Percentiles rank a stretch among this genome's conserved stretches.
Conservation (phyloP, 2,797 vertebrate genomes). For the Falco naumanni region DNA sequence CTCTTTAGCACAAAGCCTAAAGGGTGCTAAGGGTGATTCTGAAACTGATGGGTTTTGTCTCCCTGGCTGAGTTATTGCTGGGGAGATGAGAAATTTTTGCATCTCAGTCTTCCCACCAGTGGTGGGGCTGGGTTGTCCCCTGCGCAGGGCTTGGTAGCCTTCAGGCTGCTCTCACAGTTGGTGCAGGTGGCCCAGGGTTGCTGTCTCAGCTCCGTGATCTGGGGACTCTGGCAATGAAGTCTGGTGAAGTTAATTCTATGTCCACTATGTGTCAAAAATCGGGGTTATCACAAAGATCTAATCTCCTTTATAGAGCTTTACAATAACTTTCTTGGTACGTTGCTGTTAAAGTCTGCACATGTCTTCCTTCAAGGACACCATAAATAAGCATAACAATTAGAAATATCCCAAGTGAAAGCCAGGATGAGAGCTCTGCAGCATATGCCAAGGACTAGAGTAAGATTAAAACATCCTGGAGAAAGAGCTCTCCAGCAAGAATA, state of each 20-base stretch:
- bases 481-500: neutral
- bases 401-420: neutral
- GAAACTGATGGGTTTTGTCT: neutral
- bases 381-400: neutral
- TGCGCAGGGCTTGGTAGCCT: neutral
- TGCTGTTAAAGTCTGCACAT: neutral
- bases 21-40: neutral
- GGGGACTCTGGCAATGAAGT: neutral
- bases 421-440: neutral
- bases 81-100: neutral
- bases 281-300: neutral
- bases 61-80: neutral
- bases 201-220: neutral
- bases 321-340: neutral
- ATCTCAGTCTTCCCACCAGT: neutral
- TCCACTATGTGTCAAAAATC: neutral
- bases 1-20: neutral
- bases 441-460: neutral
- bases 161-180: neutral
- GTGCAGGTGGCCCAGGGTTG: neutral
- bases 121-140: neutral
- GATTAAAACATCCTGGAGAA: neutral
- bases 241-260: neutral
- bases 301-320: neutral
- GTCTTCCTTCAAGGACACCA: neutral